Evolutionary conservation across 1,140 invertebrate genomes (phyloP).

Genomic region (Drosophila bifasciata): DNA sequence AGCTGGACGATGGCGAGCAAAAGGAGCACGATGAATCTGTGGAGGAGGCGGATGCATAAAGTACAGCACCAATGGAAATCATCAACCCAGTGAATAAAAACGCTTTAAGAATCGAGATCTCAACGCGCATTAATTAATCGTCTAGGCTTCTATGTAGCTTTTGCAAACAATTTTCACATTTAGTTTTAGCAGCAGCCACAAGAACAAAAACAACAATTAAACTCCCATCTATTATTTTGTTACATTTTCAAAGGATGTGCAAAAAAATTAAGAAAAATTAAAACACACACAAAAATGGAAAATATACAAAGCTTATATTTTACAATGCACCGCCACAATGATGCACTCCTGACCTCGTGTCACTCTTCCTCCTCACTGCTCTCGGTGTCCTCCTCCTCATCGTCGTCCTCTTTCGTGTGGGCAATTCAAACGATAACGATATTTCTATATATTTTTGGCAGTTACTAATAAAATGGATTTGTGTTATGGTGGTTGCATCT

Average conservation of each 20-base stretch:
- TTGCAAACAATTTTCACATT: slow-evolving; percentile 55
- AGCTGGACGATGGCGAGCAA: slow-evolving; percentile 29
- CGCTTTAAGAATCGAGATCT: slow-evolving; percentile 66
- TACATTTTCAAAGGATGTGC: slow-evolving; percentile 33
- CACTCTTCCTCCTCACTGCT: slow-evolving; percentile 57
- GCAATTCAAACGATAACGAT: too few relatives aligned
- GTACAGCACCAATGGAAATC: slow-evolving; percentile 7
- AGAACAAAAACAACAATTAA: slow-evolving; percentile 20
- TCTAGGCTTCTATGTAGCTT: slow-evolving; percentile 69
- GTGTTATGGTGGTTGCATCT: too few relatives aligned
- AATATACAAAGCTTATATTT: slow-evolving; percentile 76
- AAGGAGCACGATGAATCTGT: slow-evolving; percentile 46
- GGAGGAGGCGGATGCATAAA: slow-evolving; percentile 23
- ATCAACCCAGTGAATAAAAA: slow-evolving; percentile 33
- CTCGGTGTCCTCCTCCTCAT: slow-evolving; percentile 50
- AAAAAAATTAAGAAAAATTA: slow-evolving; percentile 34
- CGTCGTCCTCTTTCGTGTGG: too few relatives aligned
- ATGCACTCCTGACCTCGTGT: slow-evolving; percentile 25
- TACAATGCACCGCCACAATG: slow-evolving; percentile 59
- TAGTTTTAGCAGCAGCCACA: slow-evolving; percentile 32
- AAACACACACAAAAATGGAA: too few relatives aligned
- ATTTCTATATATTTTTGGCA: too few relatives aligned
- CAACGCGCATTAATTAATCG: slow-evolving; percentile 40
- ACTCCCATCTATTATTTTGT: slow-evolving; percentile 28
- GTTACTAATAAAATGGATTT: too few relatives aligned